Conservation (phyloP, 2,113 vertebrate species). For the Nibea albiflora region DNA sequence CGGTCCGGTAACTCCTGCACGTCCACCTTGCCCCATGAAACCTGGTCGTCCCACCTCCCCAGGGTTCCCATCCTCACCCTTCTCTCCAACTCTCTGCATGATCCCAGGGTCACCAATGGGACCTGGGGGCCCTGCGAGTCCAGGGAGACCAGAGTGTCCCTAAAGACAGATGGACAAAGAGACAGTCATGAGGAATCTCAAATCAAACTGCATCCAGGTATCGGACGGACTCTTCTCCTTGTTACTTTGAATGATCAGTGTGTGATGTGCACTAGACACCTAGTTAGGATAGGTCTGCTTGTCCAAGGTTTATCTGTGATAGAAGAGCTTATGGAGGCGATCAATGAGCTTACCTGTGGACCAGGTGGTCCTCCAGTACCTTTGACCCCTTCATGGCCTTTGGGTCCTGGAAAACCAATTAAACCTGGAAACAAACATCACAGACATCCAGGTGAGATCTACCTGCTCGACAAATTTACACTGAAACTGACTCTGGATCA, state of each 20-base stretch:
- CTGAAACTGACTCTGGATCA: not conserved
- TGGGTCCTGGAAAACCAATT: slow-evolving; percentile 53
- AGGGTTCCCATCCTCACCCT: slow-evolving; percentile 78
- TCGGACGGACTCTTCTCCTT: not conserved
- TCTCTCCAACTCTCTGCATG: slow-evolving; percentile 73
- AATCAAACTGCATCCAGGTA: too few relatives aligned
- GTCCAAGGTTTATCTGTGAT: not conserved
- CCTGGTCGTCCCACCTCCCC: slow-evolving; percentile 76
- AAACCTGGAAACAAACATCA: slow-evolving; percentile 55
- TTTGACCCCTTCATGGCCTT: slow-evolving; percentile 66
- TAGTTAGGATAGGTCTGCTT: too few relatives aligned
- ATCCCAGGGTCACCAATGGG: slow-evolving; percentile 68
- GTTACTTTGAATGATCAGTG: not conserved
- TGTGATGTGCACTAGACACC: not conserved
- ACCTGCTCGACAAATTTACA: not conserved
- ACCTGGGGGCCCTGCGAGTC: slow-evolving; percentile 63
- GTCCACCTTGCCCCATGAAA: slow-evolving; percentile 76
- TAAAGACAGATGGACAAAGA: slow-evolving; percentile 29
- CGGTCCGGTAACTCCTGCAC: slow-evolving; percentile 45
- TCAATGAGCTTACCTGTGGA: slow-evolving; percentile 54
- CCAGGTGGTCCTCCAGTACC: slow-evolving; percentile 69
- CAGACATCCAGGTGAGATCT: not conserved
- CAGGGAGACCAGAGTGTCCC: slow-evolving; percentile 73
- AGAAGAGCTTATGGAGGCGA: not conserved
- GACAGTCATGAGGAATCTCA: not conserved